phyloP scores from a whole-genome alignment of 2,113 vertebrate species.

The Setophaga kirtlandii region DNA sequence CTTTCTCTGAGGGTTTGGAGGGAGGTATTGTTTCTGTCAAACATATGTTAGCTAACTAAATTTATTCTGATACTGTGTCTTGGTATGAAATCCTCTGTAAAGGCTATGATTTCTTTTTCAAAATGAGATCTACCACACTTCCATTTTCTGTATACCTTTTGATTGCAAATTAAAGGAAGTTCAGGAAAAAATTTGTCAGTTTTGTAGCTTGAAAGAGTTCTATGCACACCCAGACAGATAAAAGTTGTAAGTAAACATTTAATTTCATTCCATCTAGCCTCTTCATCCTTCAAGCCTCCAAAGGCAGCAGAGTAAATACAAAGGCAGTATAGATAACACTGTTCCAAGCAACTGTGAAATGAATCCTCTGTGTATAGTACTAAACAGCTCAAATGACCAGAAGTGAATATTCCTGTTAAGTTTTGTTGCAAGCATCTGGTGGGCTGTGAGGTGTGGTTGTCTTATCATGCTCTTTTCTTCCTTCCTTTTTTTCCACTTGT shows the following conservation, averaged over 20 bases:
- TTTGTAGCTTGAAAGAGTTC: neutral
- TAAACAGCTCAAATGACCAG: neutral
- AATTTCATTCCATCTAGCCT: neutral
- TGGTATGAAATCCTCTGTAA: fast-evolving
- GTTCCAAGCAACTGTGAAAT: neutral
- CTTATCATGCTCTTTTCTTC: neutral
- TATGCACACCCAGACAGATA: neutral
- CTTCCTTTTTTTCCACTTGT: neutral
- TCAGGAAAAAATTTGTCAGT: neutral
- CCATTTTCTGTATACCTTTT: neutral
- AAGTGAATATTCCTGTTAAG: neutral
- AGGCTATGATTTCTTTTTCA: neutral
- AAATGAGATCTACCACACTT: neutral
- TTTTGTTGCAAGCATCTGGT: neutral
- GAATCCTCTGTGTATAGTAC: neutral
- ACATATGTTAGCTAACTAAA: neutral
- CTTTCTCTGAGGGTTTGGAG: neutral
- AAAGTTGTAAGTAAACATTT: neutral
- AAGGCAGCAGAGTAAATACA: neutral
- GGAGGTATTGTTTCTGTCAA: neutral
- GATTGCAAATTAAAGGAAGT: neutral
- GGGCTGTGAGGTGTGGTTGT: neutral
- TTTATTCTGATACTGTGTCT: neutral
- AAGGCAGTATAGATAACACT: neutral
- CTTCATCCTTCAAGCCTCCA: neutral